A percentile compares a stretch with the other conserved stretches of the same genome.
These are phyloP conservation scores for Stegophylla sp. DNA, from an alignment of 2,888 invertebrate species.

Conservation along the genomic window DNA sequence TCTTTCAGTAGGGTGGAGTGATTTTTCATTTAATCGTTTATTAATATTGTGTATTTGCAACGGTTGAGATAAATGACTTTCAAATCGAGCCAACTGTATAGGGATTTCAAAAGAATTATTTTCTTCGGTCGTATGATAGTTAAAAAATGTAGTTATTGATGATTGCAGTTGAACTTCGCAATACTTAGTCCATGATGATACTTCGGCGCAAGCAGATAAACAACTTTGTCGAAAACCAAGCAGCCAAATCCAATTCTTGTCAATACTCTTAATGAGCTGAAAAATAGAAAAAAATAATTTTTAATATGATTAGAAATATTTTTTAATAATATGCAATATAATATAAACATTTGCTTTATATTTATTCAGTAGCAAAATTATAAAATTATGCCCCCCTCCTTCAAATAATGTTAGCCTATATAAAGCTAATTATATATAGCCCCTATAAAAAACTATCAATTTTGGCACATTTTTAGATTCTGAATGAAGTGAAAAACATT, in stretches of 20 bases:
- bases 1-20: conserved; percentile 56
- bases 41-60: conserved; percentile 85
- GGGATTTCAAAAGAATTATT: conserved; percentile 68
- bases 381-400: too few relatives aligned
- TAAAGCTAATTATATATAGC: too few relatives aligned
- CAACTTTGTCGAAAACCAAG: conserved; percentile 83
- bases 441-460: too few relatives aligned
- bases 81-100: conserved; percentile 77
- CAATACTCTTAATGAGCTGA: conserved; percentile 62
- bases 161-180: conserved; percentile 73
- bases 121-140: conserved; percentile 30
- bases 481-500: too few relatives aligned
- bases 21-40: conserved; percentile 66
- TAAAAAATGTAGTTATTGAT: conserved; percentile 65
- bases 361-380: too few relatives aligned
- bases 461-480: too few relatives aligned
- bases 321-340: too few relatives aligned
- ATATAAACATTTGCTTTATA: too few relatives aligned
- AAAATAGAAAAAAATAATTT: conserved; percentile 23
- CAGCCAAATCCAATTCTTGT: conserved; percentile 67
- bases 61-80: conserved; percentile 83
- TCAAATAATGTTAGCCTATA: too few relatives aligned
- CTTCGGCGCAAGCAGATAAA: conserved; percentile 81
- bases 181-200: conserved; percentile 88
- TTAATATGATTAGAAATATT: too few relatives aligned